phyloP scores from a whole-genome alignment of 2,888 invertebrate species.

The Atethmia centrago region DNA sequence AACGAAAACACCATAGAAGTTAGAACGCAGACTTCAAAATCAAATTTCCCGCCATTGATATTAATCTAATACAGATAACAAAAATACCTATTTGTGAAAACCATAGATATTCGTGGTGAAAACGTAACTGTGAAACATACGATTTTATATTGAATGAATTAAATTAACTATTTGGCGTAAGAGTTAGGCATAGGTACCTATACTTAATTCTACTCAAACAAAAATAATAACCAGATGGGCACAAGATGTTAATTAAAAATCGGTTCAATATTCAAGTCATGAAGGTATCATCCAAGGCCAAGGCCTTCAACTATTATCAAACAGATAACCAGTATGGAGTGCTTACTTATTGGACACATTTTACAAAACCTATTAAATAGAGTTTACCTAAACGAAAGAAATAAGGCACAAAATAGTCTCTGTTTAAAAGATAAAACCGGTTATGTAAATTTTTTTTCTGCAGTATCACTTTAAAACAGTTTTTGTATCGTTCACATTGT shows the following conservation, averaged over 20 bases:
- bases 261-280: constrained; percentile 23
- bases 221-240: neutral
- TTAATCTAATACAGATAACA: constrained; percentile 8
- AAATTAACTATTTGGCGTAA: no score
- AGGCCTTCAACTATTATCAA: constrained; percentile 33
- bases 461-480: constrained; percentile 6
- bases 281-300: constrained; percentile 19
- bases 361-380: neutral
- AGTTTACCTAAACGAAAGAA: neutral
- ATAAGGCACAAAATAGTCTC: constrained; percentile 9
- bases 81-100: neutral
- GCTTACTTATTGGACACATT: constrained; percentile 5
- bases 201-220: neutral
- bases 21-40: no score
- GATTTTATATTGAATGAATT: neutral
- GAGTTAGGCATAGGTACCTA: neutral
- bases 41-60: constrained; percentile 11
- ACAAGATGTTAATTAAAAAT: neutral
- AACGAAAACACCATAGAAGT: neutral
- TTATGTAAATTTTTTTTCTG: neutral
- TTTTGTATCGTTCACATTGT: neutral
- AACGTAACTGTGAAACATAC: neutral
- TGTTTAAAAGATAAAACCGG: constrained; percentile 22
- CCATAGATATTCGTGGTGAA: no score
- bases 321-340: constrained; percentile 32